These are phyloP conservation scores for Ferrisia virgata DNA, from an alignment of 2,888 invertebrate genomes.

Conservation along the genomic window DNA sequence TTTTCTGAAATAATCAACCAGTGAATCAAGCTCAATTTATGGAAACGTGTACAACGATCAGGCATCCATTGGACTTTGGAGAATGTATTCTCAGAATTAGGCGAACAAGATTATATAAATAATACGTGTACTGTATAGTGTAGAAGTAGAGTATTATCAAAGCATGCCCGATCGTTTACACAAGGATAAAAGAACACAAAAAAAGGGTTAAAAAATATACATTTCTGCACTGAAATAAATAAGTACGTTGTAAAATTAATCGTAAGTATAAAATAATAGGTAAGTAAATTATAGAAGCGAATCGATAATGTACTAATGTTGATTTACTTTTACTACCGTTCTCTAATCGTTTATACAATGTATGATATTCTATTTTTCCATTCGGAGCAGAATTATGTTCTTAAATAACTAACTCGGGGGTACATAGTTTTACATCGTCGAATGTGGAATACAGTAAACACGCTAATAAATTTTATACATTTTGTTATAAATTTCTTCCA, in stretches of 20 bases:
- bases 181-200: neutral
- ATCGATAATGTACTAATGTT: neutral
- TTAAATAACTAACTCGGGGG: too few species aligned
- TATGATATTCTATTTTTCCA: neutral
- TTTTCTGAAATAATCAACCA: conserved; percentile 71
- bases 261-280: neutral
- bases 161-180: neutral
- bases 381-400: neutral
- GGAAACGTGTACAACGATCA: conserved; percentile 1
- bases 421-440: too few species aligned
- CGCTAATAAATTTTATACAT: too few species aligned
- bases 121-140: too few species aligned
- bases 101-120: too few species aligned
- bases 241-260: neutral
- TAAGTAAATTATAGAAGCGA: neutral
- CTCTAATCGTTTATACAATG: neutral
- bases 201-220: conserved; percentile 8
- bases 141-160: neutral
- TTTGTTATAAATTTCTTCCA: too few species aligned
- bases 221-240: conserved; percentile 22
- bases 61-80: neutral
- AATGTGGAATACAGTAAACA: too few species aligned
- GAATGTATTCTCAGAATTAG: neutral
- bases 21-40: conserved; percentile 16
- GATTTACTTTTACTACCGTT: neutral